Conservation (phyloP, 2,113 vertebrate species). For the Clinocottus analis region DNA sequence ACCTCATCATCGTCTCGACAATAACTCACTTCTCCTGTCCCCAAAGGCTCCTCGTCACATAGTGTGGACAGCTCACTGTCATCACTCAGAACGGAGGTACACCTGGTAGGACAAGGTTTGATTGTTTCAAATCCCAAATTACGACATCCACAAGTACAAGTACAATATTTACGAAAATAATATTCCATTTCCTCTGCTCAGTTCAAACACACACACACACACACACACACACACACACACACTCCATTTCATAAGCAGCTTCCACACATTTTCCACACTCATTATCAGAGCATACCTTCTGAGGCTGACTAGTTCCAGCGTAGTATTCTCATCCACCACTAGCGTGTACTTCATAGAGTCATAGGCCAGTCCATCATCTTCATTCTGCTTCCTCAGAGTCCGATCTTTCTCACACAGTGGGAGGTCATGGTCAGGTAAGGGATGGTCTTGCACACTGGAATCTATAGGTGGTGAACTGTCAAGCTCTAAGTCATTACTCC, state of each 20-base stretch:
- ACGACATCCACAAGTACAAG: neutral
- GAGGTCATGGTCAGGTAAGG: constrained; percentile 63
- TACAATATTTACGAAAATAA: neutral
- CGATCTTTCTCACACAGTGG: constrained; percentile 72
- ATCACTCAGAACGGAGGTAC: constrained; percentile 91
- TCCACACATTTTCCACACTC: neutral
- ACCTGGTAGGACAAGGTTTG: constrained; percentile 66
- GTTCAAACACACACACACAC: neutral
- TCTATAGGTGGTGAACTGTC: constrained; percentile 80
- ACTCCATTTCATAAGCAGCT: neutral
- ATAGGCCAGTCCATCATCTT: constrained; percentile 91
- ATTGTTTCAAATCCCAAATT: neutral
- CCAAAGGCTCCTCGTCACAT: constrained; percentile 86
- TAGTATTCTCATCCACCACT: constrained; percentile 97
- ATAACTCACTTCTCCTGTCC: constrained; percentile 74
- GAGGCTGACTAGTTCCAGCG: constrained; percentile 95
- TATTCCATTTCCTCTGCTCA: neutral
- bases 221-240: neutral
- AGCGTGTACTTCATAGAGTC: constrained; percentile 97
- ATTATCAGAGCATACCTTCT: constrained; percentile 77
- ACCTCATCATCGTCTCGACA: constrained; percentile 56
- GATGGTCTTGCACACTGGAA: constrained; percentile 73
- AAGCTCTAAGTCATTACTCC: constrained; percentile 74
- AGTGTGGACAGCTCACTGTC: constrained; percentile 89
- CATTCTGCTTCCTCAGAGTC: constrained; percentile 59